These are phyloP conservation scores for Xylocampa areola DNA, from an alignment of 2,888 invertebrate genomes.

Conservation along the genomic window DNA sequence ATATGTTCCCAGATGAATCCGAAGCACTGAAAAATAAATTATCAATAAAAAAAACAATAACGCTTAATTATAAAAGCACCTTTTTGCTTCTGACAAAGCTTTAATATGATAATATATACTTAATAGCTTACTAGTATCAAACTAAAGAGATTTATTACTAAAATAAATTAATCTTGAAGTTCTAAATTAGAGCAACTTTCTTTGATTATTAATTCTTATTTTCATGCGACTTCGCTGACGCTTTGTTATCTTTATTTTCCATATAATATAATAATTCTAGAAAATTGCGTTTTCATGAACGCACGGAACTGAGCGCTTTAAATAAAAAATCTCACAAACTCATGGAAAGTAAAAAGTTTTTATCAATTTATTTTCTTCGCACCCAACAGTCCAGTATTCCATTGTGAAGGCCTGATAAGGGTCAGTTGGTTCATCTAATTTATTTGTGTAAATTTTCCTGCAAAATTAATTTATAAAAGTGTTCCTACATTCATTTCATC, in stretches of 20 bases:
- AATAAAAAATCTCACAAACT: conserved; percentile 9
- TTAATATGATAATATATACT: too few relatives aligned
- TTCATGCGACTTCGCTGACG: conserved; percentile 48
- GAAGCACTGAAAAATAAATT: conserved; percentile 77
- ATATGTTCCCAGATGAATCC: conserved; percentile 85
- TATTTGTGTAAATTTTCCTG: conserved; percentile 60
- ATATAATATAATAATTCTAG: conserved; percentile 7
- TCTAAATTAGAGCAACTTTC: conserved; percentile 29
- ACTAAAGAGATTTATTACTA: conserved; percentile 26
- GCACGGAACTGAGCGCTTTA: too few relatives aligned
- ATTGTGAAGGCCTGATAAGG: conserved; percentile 70
- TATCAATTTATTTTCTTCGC: conserved; percentile 64
- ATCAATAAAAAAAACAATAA: conserved; percentile 55
- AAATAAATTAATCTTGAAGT: conserved; percentile 26
- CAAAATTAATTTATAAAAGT: conserved; percentile 50
- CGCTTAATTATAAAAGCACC: conserved; percentile 54
- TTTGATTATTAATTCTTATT: conserved; percentile 38
- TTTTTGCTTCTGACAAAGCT: conserved; percentile 51
- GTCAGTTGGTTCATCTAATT: conserved; percentile 68
- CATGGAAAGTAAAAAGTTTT: too few relatives aligned
- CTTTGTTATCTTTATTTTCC: conserved; percentile 44
- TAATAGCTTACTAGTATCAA: conserved; percentile 30
- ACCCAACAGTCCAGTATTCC: conserved; percentile 65
- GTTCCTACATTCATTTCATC: conserved; percentile 30
- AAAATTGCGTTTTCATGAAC: not conserved